Evolutionary conservation across 2,888 invertebrate species (phyloP), one percentile per base, ranked within the genome.

Genomic region (Phrixothrix hirtus): DNA sequence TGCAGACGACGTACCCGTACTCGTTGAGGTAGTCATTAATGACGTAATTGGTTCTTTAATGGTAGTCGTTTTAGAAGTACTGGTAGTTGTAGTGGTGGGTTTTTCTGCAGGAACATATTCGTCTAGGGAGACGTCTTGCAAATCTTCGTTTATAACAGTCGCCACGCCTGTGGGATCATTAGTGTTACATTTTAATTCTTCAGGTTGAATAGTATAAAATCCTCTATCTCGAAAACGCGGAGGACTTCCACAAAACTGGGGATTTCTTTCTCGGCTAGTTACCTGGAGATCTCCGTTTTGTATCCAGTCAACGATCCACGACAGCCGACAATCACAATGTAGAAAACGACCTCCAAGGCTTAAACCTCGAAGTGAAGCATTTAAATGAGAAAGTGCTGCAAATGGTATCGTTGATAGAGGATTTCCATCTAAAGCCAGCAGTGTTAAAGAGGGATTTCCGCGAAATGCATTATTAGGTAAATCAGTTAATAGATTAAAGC

Each of bases 291-390:
- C 93, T 9, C 87, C 87, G 58, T 86, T 87, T 42, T 87, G 82
- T 62, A 94, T 92, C 95, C 94, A 95, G 69, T 93, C 87, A 53
- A 90, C 86, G 51, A 94, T 88, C 95, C 95, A 95, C 5, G 86
- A 82, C 36, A 95, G 75, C 49, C 87, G 85, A 73, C 95, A 95
- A 71, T 95, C 94, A 69, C 95, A 95, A 62, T 88, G 88, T 17
- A 95, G 78, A 71, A 92, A 92, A 55, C 92, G 81, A 2, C 95
- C 94, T 5, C 95, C 95, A 7, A 95, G 77, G 65, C 93, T 93
- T 7, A 95, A 78, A 0, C 94, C 94, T 21, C 93, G 80, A 17
- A 95, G 79, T 0, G 92, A 91, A 59, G 84, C 83, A 72, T 93
- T 93, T 29, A 95, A 78, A 67, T 89, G 88, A 3, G 81, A 76